Base-by-base conservation (phyloP, 37 sponge, comb jelly and placozoan genomes). In the Tethya wilhelma region DNA sequence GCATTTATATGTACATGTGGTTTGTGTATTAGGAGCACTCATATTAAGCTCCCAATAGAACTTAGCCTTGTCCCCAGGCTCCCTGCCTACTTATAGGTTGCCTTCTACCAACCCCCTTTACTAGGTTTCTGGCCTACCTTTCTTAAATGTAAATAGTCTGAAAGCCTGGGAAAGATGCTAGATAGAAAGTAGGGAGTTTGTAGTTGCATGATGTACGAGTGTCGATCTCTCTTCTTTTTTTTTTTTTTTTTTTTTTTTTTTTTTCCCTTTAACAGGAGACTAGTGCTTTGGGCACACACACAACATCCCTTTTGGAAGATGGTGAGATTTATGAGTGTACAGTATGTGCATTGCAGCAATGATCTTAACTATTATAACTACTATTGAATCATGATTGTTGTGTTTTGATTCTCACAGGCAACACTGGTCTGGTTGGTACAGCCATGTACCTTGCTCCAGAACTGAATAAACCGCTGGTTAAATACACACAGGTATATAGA, bases 391-490 rank as follows among this genome's bases (percentile, higher is more conserved):
- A 49, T 49, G 53, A 14, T 49, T 49, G 53, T 49, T 14, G 9
- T 19, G 59, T 58, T 65, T 33, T 2, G 17, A 4, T 41, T n/a
- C 44, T 19, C 20, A n/a, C 59, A 70, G 71, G 71, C 11, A 75
- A 79, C 37, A 85, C 93, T 80, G 84, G 87, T 22, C 80, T 83
- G 30, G 96, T 92, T 40, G 96, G 96, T 0, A 96, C 96, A 26
- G 67, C 86, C 32, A 75, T 92, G 43, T 96, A 92, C 77, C 49
- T 89, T 11, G 71, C 84, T 57, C 96, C 96, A 33, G 96, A 96
- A 65, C 43, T 96, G 31, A 36, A 67, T 4, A 30, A 40, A 55
- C 22, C 31, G 19, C 28, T 67, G 6, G 64, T 82, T 31, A 91
- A 86, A 39, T 79, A 85, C 74, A 74, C 87, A 6, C 91, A 86